Evolutionary conservation across 2,113 vertebrate genomes (phyloP).

Genomic region (Dipodomys stephensi): DNA sequence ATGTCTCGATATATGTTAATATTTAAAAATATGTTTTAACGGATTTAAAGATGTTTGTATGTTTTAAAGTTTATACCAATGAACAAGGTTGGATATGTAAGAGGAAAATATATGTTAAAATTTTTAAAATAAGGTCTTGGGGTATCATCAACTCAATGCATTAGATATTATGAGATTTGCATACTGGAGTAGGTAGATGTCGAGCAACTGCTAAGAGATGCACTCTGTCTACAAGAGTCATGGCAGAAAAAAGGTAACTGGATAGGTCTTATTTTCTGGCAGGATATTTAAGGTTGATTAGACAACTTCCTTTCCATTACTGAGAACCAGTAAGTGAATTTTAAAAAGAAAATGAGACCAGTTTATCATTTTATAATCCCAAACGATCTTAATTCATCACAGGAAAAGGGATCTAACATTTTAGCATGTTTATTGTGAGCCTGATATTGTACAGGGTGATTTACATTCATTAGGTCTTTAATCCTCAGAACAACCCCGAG

Average conservation of each 20-base stretch:
- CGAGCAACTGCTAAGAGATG: not conserved
- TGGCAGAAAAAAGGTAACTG: not conserved
- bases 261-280: not conserved
- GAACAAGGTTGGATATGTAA: not conserved
- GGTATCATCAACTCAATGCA: not conserved
- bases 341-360: conserved; percentile 23
- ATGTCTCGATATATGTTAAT: not conserved
- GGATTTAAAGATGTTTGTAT: not conserved
- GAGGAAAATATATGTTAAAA: not conserved
- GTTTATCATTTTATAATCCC: not conserved
- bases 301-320: not conserved
- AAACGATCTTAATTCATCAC: not conserved
- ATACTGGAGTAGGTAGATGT: not conserved
- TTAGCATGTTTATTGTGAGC: not conserved
- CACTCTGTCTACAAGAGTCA: not conserved
- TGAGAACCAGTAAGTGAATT: not conserved
- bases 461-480: conserved; percentile 19
- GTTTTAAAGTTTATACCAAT: not conserved
- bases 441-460: not conserved
- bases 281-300: not conserved
- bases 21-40: not conserved
- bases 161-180: not conserved
- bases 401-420: not conserved
- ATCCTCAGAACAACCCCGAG: not conserved
- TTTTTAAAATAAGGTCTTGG: not conserved